Base-by-base conservation (phyloP, 2,113 vertebrate genomes). In the Anhinga anhinga region DNA sequence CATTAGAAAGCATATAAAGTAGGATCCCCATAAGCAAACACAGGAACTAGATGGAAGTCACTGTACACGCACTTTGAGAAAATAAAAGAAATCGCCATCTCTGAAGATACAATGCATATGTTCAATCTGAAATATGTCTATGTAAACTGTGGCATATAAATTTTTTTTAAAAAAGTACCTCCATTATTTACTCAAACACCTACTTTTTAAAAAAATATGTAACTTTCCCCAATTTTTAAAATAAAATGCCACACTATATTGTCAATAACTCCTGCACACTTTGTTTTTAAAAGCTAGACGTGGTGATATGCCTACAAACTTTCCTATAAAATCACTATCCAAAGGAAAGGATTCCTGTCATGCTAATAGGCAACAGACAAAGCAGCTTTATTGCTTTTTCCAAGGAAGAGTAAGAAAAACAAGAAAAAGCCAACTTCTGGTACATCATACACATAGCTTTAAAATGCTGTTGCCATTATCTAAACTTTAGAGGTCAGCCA, bases 331-430 rank as follows among this genome's bases (percentile, higher is more conserved):
- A 97, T 49, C 96, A 50, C 90, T 87, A 80, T 79, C 94, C 90
- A 62, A 93, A 95, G 95, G 91, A 90, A 91, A 96, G 96, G 94
- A 88, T 81, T 93, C 92, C 80, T 95, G 93, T 45, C 93, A 15
- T 45, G 96, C 93, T 79, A 81, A 81, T 11, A 95, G 97, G 97
- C 96, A 97, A 94, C 97, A 96, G 93, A 94, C 86, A 97, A 98
- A 97, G 98, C 98, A 97, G 84, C 93, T 91, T 98, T 98, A 98
- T 98, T 98, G 98, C 98, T 98, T 98, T 98, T 96, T 97, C 94
- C 15, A 23, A 97, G 93, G 93, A 95, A 80, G 65, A 88, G 52
- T 38, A 76, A 95, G 90, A 67, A 84, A 94, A 96, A 52, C 52
- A 86, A 97, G 87, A 65, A 87, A 83, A 95, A 97, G 86, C 82